Percentiles rank a stretch among this genome's conserved stretches.
Evolutionary conservation across 2,113 vertebrate genomes (phyloP).

Genomic region (Tetraodon nigroviridis): DNA sequence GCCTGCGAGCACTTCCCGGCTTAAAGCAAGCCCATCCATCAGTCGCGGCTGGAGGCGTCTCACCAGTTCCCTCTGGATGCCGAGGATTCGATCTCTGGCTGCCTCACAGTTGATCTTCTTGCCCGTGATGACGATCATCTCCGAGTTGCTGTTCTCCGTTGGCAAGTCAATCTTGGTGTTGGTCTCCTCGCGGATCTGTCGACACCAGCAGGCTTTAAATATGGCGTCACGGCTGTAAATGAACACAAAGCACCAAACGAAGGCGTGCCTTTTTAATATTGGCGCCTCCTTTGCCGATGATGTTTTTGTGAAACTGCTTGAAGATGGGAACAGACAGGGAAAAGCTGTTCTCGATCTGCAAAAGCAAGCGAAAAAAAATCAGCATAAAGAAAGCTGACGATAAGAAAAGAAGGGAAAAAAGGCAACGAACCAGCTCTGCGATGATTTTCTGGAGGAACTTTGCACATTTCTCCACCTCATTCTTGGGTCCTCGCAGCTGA

Average conservation of each 20-base stretch:
- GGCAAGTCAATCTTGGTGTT: conserved; percentile 84
- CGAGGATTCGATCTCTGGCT: conserved; percentile 75
- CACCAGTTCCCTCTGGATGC: conserved; percentile 82
- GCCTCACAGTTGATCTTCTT: conserved; percentile 77
- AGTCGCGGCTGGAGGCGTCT: conserved; percentile 23
- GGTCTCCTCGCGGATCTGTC: conserved; percentile 81
- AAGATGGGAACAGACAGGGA: conserved; percentile 79
- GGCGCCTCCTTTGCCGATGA: conserved; percentile 80
- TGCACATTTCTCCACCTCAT: conserved; percentile 81
- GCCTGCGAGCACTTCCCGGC: background rate
- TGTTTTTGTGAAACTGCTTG: conserved; percentile 84
- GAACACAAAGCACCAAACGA: background rate
- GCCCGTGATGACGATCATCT: conserved; percentile 81
- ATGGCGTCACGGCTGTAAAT: background rate
- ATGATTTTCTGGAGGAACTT: conserved; percentile 82
- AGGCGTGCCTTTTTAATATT: conserved; percentile 80
- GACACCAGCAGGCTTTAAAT: background rate
- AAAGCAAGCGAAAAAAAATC: background rate
- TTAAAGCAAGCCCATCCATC: background rate
- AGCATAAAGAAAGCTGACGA: background rate
- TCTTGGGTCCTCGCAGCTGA: conserved; percentile 80
- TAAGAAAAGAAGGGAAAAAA: rapidly evolving
- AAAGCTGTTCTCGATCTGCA: conserved; percentile 79
- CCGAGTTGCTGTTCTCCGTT: conserved; percentile 82
- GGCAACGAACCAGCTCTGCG: conserved; percentile 69